Conservation (phyloP, 2,888 invertebrate species). For the Aradus depressus region DNA sequence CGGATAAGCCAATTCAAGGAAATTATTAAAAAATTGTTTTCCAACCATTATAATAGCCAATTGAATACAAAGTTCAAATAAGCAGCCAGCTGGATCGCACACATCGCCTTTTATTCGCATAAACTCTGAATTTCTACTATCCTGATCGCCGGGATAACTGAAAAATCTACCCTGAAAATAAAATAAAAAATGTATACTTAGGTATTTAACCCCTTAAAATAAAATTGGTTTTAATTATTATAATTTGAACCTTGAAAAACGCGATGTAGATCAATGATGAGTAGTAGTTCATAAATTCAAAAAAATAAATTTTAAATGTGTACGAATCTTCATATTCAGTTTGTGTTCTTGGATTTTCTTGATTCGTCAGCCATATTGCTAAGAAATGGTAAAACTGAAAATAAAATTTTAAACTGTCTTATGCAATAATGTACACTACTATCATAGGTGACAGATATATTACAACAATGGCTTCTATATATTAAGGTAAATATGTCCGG, state of each 20-base stretch:
- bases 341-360: conserved; percentile 89
- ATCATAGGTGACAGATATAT: too few species aligned
- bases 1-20: conserved; percentile 82
- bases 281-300: conserved; percentile 98
- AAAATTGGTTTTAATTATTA: neutral
- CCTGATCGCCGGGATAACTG: conserved; percentile 73
- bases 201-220: neutral
- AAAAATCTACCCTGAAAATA: conserved; percentile 65
- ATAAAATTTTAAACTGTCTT: conserved; percentile 9
- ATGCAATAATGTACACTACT: too few species aligned
- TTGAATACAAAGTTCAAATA: conserved; percentile 84
- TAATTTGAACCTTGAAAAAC: conserved; percentile 71
- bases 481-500: too few species aligned
- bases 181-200: neutral
- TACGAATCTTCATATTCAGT: conserved; percentile 95
- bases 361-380: conserved; percentile 73
- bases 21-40: conserved; percentile 87
- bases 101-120: conserved; percentile 71
- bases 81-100: conserved; percentile 85
- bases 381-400: conserved; percentile 69
- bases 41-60: conserved; percentile 90
- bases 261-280: conserved; percentile 98
- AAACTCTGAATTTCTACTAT: conserved; percentile 61
- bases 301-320: conserved; percentile 95
- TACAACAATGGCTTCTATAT: too few species aligned